Evolutionary conservation across 2,888 invertebrate genomes (phyloP).

Genomic region (Nymphalis polychloros): DNA sequence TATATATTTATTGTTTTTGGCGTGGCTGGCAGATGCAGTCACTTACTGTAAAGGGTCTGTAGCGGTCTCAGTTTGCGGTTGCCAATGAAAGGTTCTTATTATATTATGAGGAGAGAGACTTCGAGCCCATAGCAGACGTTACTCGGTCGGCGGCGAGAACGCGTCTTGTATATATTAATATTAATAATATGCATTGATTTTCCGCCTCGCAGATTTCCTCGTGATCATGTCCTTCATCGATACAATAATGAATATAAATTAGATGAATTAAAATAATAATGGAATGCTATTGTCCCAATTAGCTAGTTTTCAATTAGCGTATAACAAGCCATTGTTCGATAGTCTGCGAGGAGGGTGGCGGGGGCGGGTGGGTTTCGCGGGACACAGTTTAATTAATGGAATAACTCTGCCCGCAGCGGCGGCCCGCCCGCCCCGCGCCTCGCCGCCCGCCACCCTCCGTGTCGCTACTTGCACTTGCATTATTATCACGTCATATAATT

Average conservation of each 20-base stretch:
- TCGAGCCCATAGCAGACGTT: too few relatives aligned
- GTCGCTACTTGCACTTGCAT: conserved; percentile 15
- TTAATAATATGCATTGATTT: background rate
- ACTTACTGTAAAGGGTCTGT: too few relatives aligned
- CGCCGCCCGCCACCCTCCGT: background rate
- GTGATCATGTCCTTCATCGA: background rate
- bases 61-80: too few relatives aligned
- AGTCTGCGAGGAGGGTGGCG: conserved; percentile 36
- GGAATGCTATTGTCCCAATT: conserved; percentile 10
- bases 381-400: conserved; percentile 76
- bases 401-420: conserved; percentile 61
- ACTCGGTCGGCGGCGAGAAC: too few relatives aligned
- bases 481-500: conserved; percentile 11
- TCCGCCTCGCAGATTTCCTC: conserved; percentile 1
- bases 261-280: conserved; percentile 14
- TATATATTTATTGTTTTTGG: too few relatives aligned
- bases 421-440: conserved; percentile 32
- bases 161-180: too few relatives aligned
- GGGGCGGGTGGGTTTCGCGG: conserved; percentile 43
- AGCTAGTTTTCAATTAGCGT: conserved; percentile 20
- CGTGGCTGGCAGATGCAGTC: too few relatives aligned
- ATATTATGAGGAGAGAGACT: too few relatives aligned
- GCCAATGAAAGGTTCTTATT: too few relatives aligned
- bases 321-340: conserved; percentile 12
- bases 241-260: conserved; percentile 9